These are phyloP conservation scores for Odocoileus virginianus DNA, from an alignment of 2,113 vertebrate species.

Conservation along the genomic window DNA sequence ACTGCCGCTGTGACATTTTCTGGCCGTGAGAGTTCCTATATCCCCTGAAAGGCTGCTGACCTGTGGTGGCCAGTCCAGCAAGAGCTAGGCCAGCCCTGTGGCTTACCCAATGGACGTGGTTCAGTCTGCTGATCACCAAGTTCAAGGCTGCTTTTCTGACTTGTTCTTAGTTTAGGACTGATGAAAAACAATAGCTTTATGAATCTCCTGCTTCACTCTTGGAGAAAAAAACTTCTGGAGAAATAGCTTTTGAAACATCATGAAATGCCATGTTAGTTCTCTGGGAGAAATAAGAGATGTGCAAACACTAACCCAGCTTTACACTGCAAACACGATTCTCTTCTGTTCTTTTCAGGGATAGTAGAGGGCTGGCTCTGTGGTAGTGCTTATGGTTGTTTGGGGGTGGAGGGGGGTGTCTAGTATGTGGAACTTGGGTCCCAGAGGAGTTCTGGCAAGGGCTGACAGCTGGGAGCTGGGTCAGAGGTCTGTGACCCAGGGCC, in stretches of 20 bases:
- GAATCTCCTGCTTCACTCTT: not conserved
- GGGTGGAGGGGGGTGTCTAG: accelerated
- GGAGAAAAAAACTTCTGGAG: not conserved
- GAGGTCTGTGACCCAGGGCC: not conserved
- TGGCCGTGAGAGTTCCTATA: not conserved
- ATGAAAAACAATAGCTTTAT: not conserved
- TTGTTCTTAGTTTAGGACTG: not conserved
- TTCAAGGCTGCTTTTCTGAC: not conserved
- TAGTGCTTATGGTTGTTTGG: accelerated
- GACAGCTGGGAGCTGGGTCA: not conserved
- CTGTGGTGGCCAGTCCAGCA: not conserved
- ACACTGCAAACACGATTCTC: not conserved
- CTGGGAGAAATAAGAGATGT: not conserved
- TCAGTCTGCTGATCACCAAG: accelerated
- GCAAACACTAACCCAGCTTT: not conserved
- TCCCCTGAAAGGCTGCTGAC: accelerated
- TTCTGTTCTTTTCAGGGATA: not conserved
- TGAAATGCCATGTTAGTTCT: not conserved
- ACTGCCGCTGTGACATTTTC: not conserved
- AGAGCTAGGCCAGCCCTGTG: not conserved
- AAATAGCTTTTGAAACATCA: not conserved
- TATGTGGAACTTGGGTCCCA: not conserved
- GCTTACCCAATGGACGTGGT: not conserved
- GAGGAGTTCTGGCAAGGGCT: not conserved
- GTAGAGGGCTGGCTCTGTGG: not conserved